Evolutionary conservation across 2,797 vertebrate genomes (phyloP).

Genomic region (Chloroceryle inda): DNA sequence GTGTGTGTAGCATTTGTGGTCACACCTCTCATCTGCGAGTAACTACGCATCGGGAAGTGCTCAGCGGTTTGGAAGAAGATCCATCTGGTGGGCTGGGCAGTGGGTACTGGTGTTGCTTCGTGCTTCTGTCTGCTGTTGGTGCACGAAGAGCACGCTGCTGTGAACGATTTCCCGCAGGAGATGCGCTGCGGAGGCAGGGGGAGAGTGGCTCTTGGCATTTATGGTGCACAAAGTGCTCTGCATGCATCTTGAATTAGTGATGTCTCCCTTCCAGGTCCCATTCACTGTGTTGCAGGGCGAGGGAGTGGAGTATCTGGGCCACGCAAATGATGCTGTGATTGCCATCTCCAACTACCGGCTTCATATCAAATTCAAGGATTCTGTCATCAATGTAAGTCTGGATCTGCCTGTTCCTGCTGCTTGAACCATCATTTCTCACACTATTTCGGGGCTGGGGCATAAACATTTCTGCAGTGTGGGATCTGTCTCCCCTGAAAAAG

Average conservation of each 20-base stretch:
- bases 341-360: conserved; percentile 99
- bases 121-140: not conserved
- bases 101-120: rapidly evolving
- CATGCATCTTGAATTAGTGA: not conserved
- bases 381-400: conserved; percentile 94
- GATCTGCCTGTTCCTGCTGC: not conserved
- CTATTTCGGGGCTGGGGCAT: not conserved
- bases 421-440: not conserved
- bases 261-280: conserved; percentile 86
- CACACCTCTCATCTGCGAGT: not conserved
- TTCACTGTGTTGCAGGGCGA: conserved; percentile 97
- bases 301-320: conserved; percentile 96
- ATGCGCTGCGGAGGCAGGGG: not conserved
- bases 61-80: not conserved
- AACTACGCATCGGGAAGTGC: not conserved
- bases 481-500: not conserved
- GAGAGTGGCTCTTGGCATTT: not conserved
- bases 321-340: conserved; percentile 93
- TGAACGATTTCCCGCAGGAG: not conserved
- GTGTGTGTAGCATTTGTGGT: rapidly evolving
- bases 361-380: conserved; percentile 99
- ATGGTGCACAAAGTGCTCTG: not conserved
- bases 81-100: rapidly evolving
- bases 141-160: rapidly evolving
- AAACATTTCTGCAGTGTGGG: not conserved